Evolutionary conservation across 2,113 vertebrate genomes (phyloP), one percentile per base, ranked within the genome.

Genomic region (Mola mola): DNA sequence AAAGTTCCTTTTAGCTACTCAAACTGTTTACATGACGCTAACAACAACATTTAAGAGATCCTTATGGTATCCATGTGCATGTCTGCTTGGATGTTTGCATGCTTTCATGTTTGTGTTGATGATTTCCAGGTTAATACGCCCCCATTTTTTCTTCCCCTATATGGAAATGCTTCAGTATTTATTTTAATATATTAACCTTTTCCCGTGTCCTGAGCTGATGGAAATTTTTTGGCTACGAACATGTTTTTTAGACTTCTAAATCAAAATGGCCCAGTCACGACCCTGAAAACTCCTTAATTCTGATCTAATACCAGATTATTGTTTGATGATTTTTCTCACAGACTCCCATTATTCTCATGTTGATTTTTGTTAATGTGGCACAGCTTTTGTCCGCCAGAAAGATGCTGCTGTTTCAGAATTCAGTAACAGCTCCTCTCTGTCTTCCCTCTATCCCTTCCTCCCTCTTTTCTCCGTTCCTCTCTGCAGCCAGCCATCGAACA

Each of bases 401-500:
- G 38, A 66, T 49, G 53, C 66, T 65, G 58, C 66, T 60, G 43
- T 52, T 66, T 68, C 20, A 44, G 52, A 55, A 40, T 56, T 38
- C 6, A 7, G 41, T 40, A 62, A 52, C 55, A 10, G 4, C 52
- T 41, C 21, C 15, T 51, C 69, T 72, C 50, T 11, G 28, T 62
- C 37, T 49, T 47, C 36, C 12, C 33, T 48, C 50, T 15, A 0
- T 56, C 41, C 33, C 22, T 29, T 25, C 13, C 51, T 69, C 48
- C 3, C 49, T 34, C 34, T 25, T 53, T 50, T 16, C 41, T 66
- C 36, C 36, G 3, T 55, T 25, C 66, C 4, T 10, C 25, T 63
- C 68, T 48, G 69, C 64, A 66, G 75, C 75, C 65, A 47, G 58
- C 17, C 51, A 78, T 62, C 29, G 55, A 71, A 69, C 68, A 62